phyloP scores from a whole-genome alignment of 2,888 invertebrate genomes.

The Pilophorus perplexus region DNA sequence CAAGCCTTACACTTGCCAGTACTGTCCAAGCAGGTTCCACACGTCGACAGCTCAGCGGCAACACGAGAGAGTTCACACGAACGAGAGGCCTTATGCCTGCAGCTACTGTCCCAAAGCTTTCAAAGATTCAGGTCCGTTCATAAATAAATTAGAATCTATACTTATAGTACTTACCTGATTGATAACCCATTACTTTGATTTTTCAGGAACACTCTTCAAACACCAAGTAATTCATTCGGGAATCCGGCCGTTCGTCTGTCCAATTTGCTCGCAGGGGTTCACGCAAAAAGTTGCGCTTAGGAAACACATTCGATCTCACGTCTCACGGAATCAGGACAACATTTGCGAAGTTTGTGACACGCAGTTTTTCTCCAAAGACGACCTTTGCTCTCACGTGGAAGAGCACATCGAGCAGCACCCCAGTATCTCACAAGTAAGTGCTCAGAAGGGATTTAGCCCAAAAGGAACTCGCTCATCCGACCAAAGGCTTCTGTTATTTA shows the following conservation, averaged over 20 bases:
- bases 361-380: slow-evolving; percentile 44
- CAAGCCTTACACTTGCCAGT: slow-evolving; percentile 46
- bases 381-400: slow-evolving; percentile 46
- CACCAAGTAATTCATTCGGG: slow-evolving; percentile 47
- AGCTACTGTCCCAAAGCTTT: slow-evolving; percentile 51
- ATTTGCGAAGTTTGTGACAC: slow-evolving; percentile 46
- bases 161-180: not conserved
- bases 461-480: not conserved
- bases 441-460: not conserved
- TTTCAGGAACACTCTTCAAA: slow-evolving; percentile 45
- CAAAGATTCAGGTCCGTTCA: slow-evolving; percentile 40
- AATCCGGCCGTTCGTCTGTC: slow-evolving; percentile 46
- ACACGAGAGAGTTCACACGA: slow-evolving; percentile 47
- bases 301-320: slow-evolving; percentile 47
- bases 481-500: not conserved
- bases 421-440: slow-evolving; percentile 43
- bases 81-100: slow-evolving; percentile 45
- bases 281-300: slow-evolving; percentile 47
- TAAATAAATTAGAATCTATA: not conserved
- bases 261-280: slow-evolving; percentile 47
- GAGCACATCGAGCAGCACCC: slow-evolving; percentile 46
- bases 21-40: slow-evolving; percentile 46
- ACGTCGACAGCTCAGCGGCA: slow-evolving; percentile 46
- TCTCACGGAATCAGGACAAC: slow-evolving; percentile 42
- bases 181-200: not conserved